These are phyloP conservation scores for Dasypolia templi DNA, from an alignment of 2,888 invertebrate species.

Conservation along the genomic window DNA sequence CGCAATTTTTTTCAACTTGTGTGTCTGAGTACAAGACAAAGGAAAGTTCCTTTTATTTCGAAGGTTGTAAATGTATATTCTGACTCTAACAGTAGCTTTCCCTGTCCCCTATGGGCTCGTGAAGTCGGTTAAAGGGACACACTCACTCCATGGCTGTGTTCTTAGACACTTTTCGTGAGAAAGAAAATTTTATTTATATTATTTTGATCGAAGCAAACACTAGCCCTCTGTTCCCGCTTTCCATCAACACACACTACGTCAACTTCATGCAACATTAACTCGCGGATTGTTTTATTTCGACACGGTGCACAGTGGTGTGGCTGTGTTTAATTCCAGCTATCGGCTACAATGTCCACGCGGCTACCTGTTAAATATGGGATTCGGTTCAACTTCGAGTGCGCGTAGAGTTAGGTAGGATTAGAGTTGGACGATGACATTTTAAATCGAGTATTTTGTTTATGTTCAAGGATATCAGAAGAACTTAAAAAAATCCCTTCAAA, in stretches of 20 bases:
- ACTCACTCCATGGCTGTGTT: background rate
- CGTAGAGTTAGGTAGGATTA: conserved; percentile 62
- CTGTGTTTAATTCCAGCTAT: conserved; percentile 79
- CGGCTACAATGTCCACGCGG: conserved; percentile 77
- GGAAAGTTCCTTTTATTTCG: background rate
- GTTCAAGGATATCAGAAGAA: too few relatives aligned
- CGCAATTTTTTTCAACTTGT: too few relatives aligned
- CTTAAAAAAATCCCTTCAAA: too few relatives aligned
- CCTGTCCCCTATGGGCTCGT: too few relatives aligned
- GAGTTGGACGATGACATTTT: conserved; percentile 37
- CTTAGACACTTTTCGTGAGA: background rate
- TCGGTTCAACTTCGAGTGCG: conserved; percentile 67
- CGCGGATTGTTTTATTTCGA: conserved; percentile 59
- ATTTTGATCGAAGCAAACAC: conserved; percentile 1
- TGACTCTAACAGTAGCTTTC: too few relatives aligned
- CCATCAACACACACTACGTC: conserved; percentile 47
- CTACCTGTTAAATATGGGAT: conserved; percentile 86
- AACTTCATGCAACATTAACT: conserved; percentile 51
- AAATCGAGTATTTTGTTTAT: background rate
- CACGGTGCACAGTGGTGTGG: conserved; percentile 63
- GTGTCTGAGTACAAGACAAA: too few relatives aligned
- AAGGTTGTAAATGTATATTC: background rate
- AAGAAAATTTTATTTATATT: conserved; percentile 4
- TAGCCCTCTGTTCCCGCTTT: conserved; percentile 15
- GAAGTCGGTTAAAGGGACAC: too few relatives aligned